Conservation (phyloP, 2,113 vertebrate genomes). For the Apodemus sylvaticus region DNA sequence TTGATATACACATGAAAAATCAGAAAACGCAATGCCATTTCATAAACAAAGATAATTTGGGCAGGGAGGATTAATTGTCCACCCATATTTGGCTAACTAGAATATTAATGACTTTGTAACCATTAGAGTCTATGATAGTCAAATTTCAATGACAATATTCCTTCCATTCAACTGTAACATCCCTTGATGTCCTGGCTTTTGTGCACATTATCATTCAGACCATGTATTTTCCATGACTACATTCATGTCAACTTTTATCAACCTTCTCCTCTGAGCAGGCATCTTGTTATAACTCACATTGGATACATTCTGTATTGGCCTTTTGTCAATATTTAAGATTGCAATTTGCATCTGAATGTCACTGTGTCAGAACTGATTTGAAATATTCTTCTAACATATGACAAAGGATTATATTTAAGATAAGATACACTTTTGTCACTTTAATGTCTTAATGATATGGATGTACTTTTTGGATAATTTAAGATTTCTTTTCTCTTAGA, state of each 20-base stretch:
- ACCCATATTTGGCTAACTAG: neutral
- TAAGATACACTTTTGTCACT: neutral
- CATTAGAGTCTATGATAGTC: neutral
- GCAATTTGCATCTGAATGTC: slow-evolving; percentile 24
- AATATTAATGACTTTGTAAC: neutral
- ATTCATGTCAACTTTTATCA: neutral
- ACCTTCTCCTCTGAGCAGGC: neutral
- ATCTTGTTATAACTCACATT: neutral
- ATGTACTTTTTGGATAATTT: neutral
- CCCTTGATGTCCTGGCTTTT: neutral
- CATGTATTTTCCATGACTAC: neutral
- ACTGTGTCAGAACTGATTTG: neutral
- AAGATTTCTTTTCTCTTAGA: neutral
- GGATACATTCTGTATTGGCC: neutral
- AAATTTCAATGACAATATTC: neutral
- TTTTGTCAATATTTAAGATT: slow-evolving; percentile 55
- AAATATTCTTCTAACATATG: slow-evolving; percentile 39
- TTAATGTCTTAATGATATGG: slow-evolving; percentile 43
- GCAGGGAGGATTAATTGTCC: neutral
- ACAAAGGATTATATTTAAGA: slow-evolving; percentile 10
- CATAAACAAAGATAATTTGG: neutral
- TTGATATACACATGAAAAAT: neutral
- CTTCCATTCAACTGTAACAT: neutral
- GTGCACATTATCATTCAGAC: neutral
- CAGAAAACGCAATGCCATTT: neutral